These are phyloP conservation scores for Amblyornis subalaris DNA, from an alignment of 2,113 vertebrate genomes.

Conservation along the genomic window DNA sequence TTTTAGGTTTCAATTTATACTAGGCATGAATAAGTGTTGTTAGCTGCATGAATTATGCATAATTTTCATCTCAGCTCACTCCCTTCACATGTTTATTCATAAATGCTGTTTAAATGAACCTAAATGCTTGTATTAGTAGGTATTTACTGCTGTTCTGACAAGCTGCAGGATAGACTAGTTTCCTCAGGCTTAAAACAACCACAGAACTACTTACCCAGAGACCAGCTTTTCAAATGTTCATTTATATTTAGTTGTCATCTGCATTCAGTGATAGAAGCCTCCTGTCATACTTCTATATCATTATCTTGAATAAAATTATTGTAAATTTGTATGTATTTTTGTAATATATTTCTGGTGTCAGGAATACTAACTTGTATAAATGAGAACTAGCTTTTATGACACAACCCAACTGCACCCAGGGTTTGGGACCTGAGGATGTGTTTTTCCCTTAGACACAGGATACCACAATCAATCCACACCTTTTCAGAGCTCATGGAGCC, in stretches of 20 bases:
- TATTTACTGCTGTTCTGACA: not conserved
- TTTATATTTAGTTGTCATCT: not conserved
- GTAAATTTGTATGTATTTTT: not conserved
- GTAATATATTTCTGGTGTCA: not conserved
- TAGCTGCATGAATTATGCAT: constrained; percentile 47
- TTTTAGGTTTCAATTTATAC: constrained; percentile 30
- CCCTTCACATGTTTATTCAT: constrained; percentile 24
- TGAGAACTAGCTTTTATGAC: not conserved
- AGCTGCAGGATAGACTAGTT: not conserved
- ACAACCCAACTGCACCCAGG: not conserved
- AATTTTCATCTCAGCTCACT: not conserved
- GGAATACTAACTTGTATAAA: not conserved
- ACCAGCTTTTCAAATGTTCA: not conserved
- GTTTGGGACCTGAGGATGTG: not conserved
- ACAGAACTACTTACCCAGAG: not conserved
- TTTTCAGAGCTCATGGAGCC: not conserved
- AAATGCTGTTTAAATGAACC: constrained; percentile 20
- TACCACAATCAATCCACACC: not conserved
- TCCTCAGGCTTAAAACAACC: not conserved
- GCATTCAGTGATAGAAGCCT: not conserved
- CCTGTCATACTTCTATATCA: not conserved
- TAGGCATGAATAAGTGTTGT: constrained; percentile 13
- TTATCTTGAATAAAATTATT: not conserved
- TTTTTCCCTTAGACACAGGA: not conserved
- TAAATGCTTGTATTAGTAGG: not conserved